A percentile compares a stretch with the other conserved stretches of the same genome.
Conservation (phyloP, 2,888 invertebrate genomes). For the Rhagonycha fulva region DNA sequence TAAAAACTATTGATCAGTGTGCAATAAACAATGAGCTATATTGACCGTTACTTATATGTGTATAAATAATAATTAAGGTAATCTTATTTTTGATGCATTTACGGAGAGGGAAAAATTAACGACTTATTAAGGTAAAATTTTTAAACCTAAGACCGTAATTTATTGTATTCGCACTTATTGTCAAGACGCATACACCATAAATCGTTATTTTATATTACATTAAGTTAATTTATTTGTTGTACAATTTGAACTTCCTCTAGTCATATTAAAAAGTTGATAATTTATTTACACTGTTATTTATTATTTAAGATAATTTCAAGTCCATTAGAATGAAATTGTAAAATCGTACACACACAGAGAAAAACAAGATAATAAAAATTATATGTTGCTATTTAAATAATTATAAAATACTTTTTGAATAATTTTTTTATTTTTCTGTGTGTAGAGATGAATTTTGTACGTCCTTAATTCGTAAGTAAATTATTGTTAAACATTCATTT, state of each 20-base stretch:
- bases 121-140: conserved; percentile 39
- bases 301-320: not conserved
- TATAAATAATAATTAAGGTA: not conserved
- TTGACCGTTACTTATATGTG: not conserved
- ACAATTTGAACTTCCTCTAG: not conserved
- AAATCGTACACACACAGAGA: not conserved
- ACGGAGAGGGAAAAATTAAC: conserved; percentile 50
- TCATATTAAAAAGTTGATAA: not conserved
- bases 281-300: not conserved
- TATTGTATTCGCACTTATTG: not conserved
- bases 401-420: not conserved
- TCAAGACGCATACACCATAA: not conserved
- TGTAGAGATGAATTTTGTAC: not conserved
- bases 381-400: not conserved
- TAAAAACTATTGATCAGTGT: not conserved
- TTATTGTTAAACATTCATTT: conserved; percentile 9
- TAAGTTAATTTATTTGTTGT: not conserved
- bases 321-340: not conserved
- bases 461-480: conserved; percentile 1
- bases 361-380: not conserved
- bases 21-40: not conserved
- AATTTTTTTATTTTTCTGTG: not conserved
- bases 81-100: conserved; percentile 33
- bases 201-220: not conserved
- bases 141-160: conserved; percentile 17